Conservation (phyloP, 2,888 invertebrate genomes). For the Eutolmus rufibarbis region DNA sequence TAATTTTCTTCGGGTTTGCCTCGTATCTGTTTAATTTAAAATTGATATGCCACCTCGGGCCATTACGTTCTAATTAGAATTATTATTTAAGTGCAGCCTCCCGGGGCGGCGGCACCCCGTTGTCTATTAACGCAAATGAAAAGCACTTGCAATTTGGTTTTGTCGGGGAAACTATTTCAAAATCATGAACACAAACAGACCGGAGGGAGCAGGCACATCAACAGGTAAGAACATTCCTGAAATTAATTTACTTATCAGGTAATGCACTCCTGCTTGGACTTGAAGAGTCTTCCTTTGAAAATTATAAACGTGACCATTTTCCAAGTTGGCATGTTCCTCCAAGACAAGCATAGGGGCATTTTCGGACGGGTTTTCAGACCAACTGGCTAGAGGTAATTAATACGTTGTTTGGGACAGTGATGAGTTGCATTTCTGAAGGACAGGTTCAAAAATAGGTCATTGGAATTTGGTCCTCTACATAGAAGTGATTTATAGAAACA, state of each 20-base stretch:
- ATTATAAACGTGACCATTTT: not conserved
- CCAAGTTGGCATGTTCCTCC: not conserved
- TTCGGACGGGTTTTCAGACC: not conserved
- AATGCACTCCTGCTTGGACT: not conserved
- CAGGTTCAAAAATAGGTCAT: not conserved
- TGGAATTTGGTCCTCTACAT: not conserved
- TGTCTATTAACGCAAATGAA: not conserved
- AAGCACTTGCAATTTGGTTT: not conserved
- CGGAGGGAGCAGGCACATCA: not conserved
- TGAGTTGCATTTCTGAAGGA: not conserved
- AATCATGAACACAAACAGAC: not conserved
- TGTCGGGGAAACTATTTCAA: not conserved
- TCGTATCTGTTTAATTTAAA: conserved; percentile 9
- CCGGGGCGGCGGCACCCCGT: not conserved
- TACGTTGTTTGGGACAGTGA: not conserved
- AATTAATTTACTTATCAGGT: not conserved
- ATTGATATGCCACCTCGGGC: conserved; percentile 1
- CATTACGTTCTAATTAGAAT: conserved; percentile 14
- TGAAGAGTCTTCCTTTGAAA: not conserved
- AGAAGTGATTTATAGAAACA: not conserved
- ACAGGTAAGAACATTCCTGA: not conserved
- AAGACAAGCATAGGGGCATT: not conserved
- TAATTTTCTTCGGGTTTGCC: conserved; percentile 12
- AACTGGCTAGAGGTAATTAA: not conserved
- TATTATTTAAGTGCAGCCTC: not conserved